phyloP scores from a whole-genome alignment of 2,113 vertebrate species.

The Aegithalos caudatus region DNA sequence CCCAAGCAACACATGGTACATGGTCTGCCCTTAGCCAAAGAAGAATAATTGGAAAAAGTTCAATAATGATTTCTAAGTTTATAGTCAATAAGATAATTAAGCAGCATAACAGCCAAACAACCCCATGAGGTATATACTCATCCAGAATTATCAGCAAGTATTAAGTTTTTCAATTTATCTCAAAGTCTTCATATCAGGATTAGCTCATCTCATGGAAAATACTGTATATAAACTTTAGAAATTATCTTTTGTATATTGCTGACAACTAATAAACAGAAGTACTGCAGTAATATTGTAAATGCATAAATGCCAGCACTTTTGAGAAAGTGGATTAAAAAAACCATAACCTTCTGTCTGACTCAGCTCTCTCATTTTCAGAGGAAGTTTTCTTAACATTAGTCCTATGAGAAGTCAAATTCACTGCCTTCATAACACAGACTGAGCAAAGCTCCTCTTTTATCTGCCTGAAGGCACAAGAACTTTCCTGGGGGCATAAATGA shows the following conservation, averaged over 20 bases:
- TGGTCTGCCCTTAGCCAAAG: neutral
- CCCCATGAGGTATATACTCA: neutral
- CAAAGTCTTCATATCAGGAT: neutral
- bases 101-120: neutral
- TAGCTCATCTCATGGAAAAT: neutral
- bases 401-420: neutral
- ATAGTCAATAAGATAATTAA: neutral
- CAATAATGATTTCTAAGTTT: neutral
- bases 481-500: constrained; percentile 9
- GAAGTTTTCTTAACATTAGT: neutral
- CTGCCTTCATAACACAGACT: neutral
- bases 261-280: neutral
- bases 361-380: neutral
- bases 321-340: neutral
- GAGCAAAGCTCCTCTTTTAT: neutral
- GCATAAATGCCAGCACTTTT: neutral
- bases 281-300: neutral
- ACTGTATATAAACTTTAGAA: neutral
- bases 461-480: constrained; percentile 34
- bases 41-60: neutral
- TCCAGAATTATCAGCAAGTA: neutral
- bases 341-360: neutral
- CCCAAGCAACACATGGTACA: neutral
- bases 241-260: neutral
- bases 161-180: neutral